These are phyloP conservation scores for Pipistrellus nathusii DNA, from an alignment of 2,797 vertebrate species.

Conservation along the genomic window DNA sequence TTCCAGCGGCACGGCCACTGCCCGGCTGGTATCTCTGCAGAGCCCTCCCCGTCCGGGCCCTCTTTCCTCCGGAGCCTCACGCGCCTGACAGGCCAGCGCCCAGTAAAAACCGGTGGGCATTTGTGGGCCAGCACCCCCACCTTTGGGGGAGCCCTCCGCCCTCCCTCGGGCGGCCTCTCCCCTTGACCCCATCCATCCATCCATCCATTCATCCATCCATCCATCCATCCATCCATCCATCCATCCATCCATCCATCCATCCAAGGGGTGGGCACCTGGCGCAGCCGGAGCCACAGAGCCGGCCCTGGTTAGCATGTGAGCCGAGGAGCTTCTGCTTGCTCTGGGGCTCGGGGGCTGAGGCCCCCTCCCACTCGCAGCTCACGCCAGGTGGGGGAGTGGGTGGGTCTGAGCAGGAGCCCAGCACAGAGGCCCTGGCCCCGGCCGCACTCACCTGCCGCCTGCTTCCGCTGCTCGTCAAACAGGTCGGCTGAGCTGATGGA, in stretches of 20 bases:
- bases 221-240: too few relatives aligned
- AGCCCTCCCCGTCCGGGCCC: neutral
- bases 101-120: neutral
- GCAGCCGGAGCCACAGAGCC: neutral
- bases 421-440: too few relatives aligned
- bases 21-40: neutral
- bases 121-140: neutral
- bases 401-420: neutral
- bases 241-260: too few relatives aligned
- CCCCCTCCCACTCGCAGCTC: too few relatives aligned
- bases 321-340: neutral
- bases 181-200: rapidly evolving
- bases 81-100: too few relatives aligned
- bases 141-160: neutral
- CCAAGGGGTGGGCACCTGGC: neutral
- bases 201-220: too few relatives aligned
- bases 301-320: neutral
- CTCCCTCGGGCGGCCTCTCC: neutral
- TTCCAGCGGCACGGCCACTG: neutral
- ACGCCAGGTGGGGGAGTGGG: too few relatives aligned
- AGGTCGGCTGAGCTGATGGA: constrained; percentile 96
- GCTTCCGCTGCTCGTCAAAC: constrained; percentile 95
- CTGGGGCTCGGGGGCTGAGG: neutral
- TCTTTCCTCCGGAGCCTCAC: neutral
- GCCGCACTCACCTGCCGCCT: constrained; percentile 86